Conservation (phyloP, 2,113 vertebrate genomes). For the Mormyrus iriodes region DNA sequence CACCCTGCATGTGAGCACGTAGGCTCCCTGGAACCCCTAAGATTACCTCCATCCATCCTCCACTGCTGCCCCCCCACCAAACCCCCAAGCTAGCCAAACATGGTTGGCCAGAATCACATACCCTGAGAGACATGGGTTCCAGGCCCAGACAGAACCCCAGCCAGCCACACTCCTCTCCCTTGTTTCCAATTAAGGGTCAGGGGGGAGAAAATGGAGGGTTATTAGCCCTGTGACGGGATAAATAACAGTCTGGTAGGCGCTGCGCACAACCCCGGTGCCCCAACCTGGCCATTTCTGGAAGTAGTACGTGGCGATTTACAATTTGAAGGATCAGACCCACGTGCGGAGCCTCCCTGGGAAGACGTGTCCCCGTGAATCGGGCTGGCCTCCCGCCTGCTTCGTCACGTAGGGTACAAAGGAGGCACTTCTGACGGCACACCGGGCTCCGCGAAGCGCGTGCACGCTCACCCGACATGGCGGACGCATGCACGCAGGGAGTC, state of each 20-base stretch:
- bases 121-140: constrained; percentile 4
- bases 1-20: background rate
- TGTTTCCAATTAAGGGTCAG: background rate
- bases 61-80: background rate
- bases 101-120: background rate
- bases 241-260: constrained; percentile 12
- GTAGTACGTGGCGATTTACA: background rate
- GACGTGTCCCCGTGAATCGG: background rate
- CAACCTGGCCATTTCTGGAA: background rate
- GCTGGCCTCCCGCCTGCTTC: background rate
- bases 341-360: constrained; percentile 1
- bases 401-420: background rate
- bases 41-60: background rate
- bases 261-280: background rate
- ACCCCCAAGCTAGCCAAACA: background rate
- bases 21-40: background rate
- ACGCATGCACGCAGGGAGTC: background rate
- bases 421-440: constrained; percentile 17
- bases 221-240: constrained; percentile 7
- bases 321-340: background rate
- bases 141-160: background rate
- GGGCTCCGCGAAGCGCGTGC: background rate
- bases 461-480: background rate
- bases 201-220: background rate
- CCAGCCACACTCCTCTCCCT: background rate